A percentile compares a stretch with the other conserved stretches of the same genome.
phyloP scores from a whole-genome alignment of 2,113 vertebrate species.

The Platysternon megacephalum region DNA sequence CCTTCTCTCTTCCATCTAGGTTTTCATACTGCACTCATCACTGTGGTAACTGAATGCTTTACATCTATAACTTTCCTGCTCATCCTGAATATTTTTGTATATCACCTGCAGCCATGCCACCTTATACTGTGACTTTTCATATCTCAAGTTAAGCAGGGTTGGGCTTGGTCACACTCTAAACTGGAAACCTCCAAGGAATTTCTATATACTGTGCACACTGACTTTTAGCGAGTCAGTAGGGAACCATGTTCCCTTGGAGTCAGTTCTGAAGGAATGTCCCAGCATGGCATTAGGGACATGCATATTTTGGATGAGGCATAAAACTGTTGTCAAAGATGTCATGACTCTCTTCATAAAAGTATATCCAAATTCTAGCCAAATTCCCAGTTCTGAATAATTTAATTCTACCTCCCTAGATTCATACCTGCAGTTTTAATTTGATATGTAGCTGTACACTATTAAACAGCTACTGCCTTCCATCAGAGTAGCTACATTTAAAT shows the following conservation, averaged over 20 bases:
- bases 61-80: not conserved
- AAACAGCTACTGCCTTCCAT: not conserved
- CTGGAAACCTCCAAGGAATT: not conserved
- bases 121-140: not conserved
- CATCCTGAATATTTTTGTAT: not conserved
- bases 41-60: not conserved
- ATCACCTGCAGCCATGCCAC: not conserved
- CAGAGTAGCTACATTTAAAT: not conserved
- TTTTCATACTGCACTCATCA: not conserved
- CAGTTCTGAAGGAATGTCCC: not conserved
- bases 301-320: not conserved
- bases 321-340: not conserved
- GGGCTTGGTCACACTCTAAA: not conserved
- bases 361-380: not conserved
- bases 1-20: not conserved
- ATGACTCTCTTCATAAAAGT: not conserved
- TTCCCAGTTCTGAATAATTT: not conserved
- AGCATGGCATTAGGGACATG: not conserved
- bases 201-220: not conserved
- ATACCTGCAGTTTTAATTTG: not conserved
- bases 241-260: not conserved
- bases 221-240: not conserved
- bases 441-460: not conserved
- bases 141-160: not conserved
- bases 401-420: not conserved